These are phyloP conservation scores for Andrena flavipes DNA, from an alignment of 2,888 invertebrate genomes.

Conservation along the genomic window DNA sequence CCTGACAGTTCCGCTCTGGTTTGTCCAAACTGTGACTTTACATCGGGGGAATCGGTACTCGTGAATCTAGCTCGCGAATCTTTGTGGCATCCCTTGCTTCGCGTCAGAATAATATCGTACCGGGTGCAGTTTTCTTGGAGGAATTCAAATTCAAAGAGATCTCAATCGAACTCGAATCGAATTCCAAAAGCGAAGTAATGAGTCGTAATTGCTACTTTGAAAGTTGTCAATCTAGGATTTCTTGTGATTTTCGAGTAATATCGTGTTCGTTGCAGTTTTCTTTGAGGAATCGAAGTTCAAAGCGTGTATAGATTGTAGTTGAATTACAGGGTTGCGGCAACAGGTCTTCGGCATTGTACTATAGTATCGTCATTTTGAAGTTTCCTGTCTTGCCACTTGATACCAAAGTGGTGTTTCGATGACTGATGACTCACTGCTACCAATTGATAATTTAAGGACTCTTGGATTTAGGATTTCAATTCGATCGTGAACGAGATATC, in stretches of 20 bases:
- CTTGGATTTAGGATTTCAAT: no score
- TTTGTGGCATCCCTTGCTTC: neutral
- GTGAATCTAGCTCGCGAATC: neutral
- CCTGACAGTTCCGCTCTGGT: conserved; percentile 37
- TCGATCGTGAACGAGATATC: neutral
- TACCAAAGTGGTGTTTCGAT: neutral
- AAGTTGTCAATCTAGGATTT: no score
- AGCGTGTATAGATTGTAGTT: neutral
- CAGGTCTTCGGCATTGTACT: neutral
- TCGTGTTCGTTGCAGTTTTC: neutral
- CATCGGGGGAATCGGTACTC: neutral
- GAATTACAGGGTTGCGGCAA: neutral
- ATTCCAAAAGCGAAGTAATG: no score
- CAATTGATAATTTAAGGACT: neutral
- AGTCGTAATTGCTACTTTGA: neutral
- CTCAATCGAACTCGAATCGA: neutral
- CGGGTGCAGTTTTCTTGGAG: neutral
- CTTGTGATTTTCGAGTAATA: no score
- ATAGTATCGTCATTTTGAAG: neutral
- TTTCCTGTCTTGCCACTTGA: neutral
- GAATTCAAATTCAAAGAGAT: neutral
- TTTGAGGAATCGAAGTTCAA: neutral
- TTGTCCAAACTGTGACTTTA: neutral
- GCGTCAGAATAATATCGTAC: neutral
- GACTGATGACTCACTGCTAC: neutral